phyloP scores from a whole-genome alignment of 2,888 invertebrate species.

The Halictus quadricinctus region DNA sequence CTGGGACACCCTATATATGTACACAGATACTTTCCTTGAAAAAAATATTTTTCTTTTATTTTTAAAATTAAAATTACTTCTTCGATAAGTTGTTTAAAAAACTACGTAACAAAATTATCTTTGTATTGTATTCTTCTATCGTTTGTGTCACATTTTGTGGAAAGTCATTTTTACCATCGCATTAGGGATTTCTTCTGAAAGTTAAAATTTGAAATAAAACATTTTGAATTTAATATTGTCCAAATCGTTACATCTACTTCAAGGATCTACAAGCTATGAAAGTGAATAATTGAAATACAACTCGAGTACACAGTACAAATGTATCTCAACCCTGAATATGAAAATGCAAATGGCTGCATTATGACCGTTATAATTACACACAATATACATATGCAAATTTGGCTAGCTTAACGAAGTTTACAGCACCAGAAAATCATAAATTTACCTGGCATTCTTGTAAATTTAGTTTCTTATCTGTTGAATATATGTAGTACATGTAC shows the following conservation, averaged over 20 bases:
- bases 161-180: background rate
- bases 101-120: too few species aligned
- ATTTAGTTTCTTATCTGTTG: slow-evolving; percentile 18
- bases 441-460: slow-evolving; percentile 1
- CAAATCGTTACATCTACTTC: background rate
- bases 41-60: too few species aligned
- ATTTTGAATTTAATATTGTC: background rate
- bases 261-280: background rate
- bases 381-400: slow-evolving; percentile 9
- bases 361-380: slow-evolving; percentile 3
- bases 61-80: too few species aligned
- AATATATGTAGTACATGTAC: too few species aligned
- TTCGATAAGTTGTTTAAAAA: too few species aligned
- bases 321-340: background rate
- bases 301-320: slow-evolving; percentile 3
- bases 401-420: slow-evolving; percentile 1
- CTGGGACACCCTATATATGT: too few species aligned
- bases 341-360: slow-evolving; percentile 10
- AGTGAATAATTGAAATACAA: slow-evolving; percentile 12
- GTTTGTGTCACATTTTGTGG: background rate
- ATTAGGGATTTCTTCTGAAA: background rate
- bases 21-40: too few species aligned
- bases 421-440: slow-evolving; percentile 12
- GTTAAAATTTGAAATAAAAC: background rate
- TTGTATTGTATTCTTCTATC: background rate